Evolutionary conservation across 1,140 invertebrate species (phyloP).

Genomic region (Apis mellifera): Amel_HAv3.1 CM009941.2:8927501-8928000

Average conservation of each 20-base stretch:
- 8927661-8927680: not conserved
- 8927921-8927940: not conserved
- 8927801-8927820: not conserved
- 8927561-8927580: not conserved
- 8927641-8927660: not conserved
- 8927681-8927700: too few species aligned
- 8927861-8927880: not conserved
- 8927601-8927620: not conserved
- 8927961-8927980: constrained; percentile 13
- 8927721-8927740: not conserved
- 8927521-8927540: constrained; percentile 21
- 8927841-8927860: not conserved
- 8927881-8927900: constrained; percentile 18
- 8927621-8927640: not conserved
- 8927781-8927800: not conserved
- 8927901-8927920: not conserved
- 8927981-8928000: constrained; percentile 17
- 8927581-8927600: not conserved
- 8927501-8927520: constrained; percentile 53
- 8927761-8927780: not conserved
- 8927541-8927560: not conserved
- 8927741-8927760: too few species aligned
- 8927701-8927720: not conserved
- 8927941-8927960: not conserved
- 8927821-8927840: not conserved